phyloP scores from a whole-genome alignment of 1,140 invertebrate genomes.

The Oscheius sp. region DNA sequence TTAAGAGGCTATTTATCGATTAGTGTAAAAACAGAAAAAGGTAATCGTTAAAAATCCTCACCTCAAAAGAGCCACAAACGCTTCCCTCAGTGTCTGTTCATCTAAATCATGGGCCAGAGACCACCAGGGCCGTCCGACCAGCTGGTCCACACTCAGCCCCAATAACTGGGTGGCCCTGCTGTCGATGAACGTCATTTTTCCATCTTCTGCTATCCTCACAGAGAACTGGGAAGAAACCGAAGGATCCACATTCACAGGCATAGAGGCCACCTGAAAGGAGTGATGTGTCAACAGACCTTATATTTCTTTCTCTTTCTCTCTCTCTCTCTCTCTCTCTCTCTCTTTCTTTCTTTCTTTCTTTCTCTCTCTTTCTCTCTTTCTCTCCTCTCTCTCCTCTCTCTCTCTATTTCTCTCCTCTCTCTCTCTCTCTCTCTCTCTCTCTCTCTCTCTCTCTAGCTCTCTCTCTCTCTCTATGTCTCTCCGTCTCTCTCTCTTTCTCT shows the following conservation, averaged over 20 bases:
- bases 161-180: slow-evolving; percentile 43
- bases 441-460: too few species aligned
- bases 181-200: slow-evolving; percentile 59
- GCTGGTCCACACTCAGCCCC: slow-evolving; percentile 34
- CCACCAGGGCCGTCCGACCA: slow-evolving; percentile 50
- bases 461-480: too few species aligned
- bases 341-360: too few species aligned
- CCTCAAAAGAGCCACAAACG: slow-evolving; percentile 35
- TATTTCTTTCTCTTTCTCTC: too few species aligned
- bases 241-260: slow-evolving; percentile 41
- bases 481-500: too few species aligned
- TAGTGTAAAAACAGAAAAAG: too few species aligned
- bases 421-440: too few species aligned
- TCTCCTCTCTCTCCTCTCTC: too few species aligned
- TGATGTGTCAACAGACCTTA: background rate
- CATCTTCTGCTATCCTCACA: slow-evolving; percentile 45
- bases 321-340: too few species aligned
- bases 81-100: slow-evolving; percentile 48
- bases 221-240: slow-evolving; percentile 36
- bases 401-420: too few species aligned
- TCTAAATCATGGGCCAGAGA: slow-evolving; percentile 47
- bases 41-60: background rate
- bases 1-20: too few species aligned
- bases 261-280: slow-evolving; percentile 42
- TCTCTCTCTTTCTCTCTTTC: too few species aligned